A percentile compares a stretch with the other conserved stretches of the same genome.
Conservation (phyloP, 2,888 invertebrate genomes). For the Heliconius sara region DNA sequence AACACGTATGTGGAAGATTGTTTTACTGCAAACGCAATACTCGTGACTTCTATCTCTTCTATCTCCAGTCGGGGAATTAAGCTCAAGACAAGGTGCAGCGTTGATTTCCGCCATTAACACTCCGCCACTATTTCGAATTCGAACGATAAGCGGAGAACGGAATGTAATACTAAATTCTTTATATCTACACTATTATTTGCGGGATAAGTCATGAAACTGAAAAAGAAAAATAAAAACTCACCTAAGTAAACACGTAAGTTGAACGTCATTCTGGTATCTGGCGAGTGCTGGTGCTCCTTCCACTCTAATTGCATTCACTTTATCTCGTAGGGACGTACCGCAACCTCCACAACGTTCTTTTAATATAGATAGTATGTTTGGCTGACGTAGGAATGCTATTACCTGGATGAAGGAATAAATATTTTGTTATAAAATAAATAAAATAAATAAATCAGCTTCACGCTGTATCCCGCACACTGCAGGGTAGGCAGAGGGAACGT, state of each 20-base stretch:
- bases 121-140: no score
- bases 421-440: neutral
- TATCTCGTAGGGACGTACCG: slow-evolving; percentile 88
- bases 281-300: slow-evolving; percentile 94
- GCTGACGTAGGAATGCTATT: slow-evolving; percentile 96
- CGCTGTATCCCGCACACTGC: no score
- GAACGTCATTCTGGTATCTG: slow-evolving; percentile 95
- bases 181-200: neutral
- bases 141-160: no score
- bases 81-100: neutral
- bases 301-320: slow-evolving; percentile 93
- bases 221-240: slow-evolving; percentile 69
- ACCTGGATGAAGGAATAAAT: slow-evolving; percentile 82
- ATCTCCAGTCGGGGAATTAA: neutral
- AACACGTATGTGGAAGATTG: neutral
- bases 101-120: neutral
- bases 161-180: neutral
- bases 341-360: slow-evolving; percentile 90
- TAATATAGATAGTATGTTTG: slow-evolving; percentile 96
- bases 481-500: no score
- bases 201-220: neutral
- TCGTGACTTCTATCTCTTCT: neutral
- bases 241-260: slow-evolving; percentile 96
- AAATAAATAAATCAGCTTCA: no score
- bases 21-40: neutral